Evolutionary conservation across 2,888 invertebrate species (phyloP).

Genomic region (Selenia dentaria): DNA sequence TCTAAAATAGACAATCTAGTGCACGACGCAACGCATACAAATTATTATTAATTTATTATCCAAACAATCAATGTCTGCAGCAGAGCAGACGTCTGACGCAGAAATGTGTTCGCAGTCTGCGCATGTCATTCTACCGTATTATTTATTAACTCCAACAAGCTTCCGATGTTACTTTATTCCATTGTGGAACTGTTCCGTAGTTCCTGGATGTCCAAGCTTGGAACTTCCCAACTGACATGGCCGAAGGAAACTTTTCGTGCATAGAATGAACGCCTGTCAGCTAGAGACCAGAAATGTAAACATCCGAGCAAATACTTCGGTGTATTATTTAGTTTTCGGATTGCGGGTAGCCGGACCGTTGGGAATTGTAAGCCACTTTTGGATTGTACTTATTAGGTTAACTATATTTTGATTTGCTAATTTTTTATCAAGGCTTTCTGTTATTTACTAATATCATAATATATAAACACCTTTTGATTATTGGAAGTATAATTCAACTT

Average conservation of each 20-base stretch:
- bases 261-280: slow-evolving; percentile 81
- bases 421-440: no score
- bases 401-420: no score
- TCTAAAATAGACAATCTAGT: no score
- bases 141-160: slow-evolving; percentile 84
- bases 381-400: background rate
- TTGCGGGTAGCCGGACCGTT: slow-evolving; percentile 35
- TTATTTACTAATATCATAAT: no score
- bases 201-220: slow-evolving; percentile 73
- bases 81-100: slow-evolving; percentile 64
- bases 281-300: slow-evolving; percentile 57
- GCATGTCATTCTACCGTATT: slow-evolving; percentile 80
- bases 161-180: slow-evolving; percentile 83
- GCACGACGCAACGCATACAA: slow-evolving; percentile 13
- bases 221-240: slow-evolving; percentile 78
- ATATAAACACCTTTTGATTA: no score
- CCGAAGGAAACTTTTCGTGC: slow-evolving; percentile 79
- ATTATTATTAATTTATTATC: slow-evolving; percentile 56
- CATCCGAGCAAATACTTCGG: slow-evolving; percentile 67
- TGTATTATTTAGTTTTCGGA: slow-evolving; percentile 62
- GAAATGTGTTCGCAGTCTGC: slow-evolving; percentile 75
- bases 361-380: slow-evolving; percentile 14
- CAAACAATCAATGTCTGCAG: slow-evolving; percentile 49
- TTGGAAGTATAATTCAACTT: no score
- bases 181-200: slow-evolving; percentile 76